Base-by-base conservation (phyloP, 2,797 vertebrate genomes). In the Poliocrania exsul region DNA sequence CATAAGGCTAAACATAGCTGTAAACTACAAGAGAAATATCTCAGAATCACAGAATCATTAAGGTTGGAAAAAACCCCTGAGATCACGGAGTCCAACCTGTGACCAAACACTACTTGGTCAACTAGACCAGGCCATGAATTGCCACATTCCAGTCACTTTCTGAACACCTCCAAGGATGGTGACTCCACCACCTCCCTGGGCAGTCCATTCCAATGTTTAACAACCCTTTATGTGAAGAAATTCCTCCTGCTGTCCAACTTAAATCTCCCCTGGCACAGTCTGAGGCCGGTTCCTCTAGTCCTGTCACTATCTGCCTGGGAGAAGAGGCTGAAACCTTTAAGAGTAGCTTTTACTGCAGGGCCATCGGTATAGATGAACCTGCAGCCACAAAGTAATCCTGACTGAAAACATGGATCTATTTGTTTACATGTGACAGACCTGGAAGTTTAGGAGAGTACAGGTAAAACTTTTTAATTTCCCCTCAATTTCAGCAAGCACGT, bases 341-440 rank as follows among this genome's bases (percentile, higher is more conserved):
- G 10, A 62, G 38, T 4, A 91, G 56, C 33, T 40, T 56, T 47
- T 46, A 20, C 7, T 19, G 42, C 0, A 1, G 15, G 37, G 26
- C 19, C 12, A 25, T 1, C 4, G 13, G 8, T 5, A 35, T 0
- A 29, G 17, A 49, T 7, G 49, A 65, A 78, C 38, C 21, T 53
- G 38, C 18, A 29, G 26, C 25, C 35, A 65, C 9, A 42, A 1
- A 29, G 18, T 11, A 24, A 71, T 4, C 6, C 23, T 15, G 21
- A 26, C 58, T 53, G 28, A 23, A 78, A 78, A 35, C 14, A 40
- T 0, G 7, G 40, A 24, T 65, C 1, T 47, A n/a, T n/a, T 81
- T 57, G 64, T 33, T 25, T 2, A 16, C 1, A 0, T 1, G 10
- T 16, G 54, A n/a, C 13, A 53, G 28, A 47, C 23, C 33, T 24